Base-by-base conservation (phyloP, 2,113 vertebrate genomes). In the Atrichornis clamosus region DNA sequence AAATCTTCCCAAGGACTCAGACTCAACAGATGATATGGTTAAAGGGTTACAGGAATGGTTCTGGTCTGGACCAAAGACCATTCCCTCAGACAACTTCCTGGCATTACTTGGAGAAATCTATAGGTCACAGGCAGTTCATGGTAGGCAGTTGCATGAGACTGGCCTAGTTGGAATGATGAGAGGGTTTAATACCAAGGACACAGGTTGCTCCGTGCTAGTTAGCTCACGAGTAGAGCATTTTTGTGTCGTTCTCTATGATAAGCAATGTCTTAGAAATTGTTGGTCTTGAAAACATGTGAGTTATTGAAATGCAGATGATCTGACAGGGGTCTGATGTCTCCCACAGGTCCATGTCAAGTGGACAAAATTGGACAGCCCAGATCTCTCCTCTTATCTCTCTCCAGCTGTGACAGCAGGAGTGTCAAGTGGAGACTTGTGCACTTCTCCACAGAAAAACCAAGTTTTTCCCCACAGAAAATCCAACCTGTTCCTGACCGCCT, bases 381-480 rank as follows among this genome's bases (percentile, higher is more conserved):
- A 52, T 44, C 8, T 84, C 21, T 82, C 33, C n/a, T 37, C 26
- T 56, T 23, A 6, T 13, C 33, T 49, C n/a, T 67, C 21, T 75
- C 52, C 26, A 52, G 23, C 16, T 39, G 10, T 46, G 28, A 23
- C 32, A 37, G 28, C 8, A 28, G 18, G 24, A 49, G 4, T 13
- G n/a, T 11, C 42, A 87, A 87, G 28, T 0, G 0, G 21, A 89
- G 47, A 50, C 1, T 3, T 10, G 11, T 16, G 18, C 33, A 50
- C 46, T 78, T 93, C 26, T 13, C 44, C 39, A 74, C 15, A 58
- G 53, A 92, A 87, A 93, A 77, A 15, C 42, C 23, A 68, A 58
- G 26, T 53, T 4, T 1, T 8, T 88, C 26, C 26, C 49, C n/a
- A 56, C 35, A 76, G 33, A 80, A 86, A 67, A 84, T 11, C 44